phyloP scores from a whole-genome alignment of 2,888 invertebrate genomes.

The Lithophane leautieri region DNA sequence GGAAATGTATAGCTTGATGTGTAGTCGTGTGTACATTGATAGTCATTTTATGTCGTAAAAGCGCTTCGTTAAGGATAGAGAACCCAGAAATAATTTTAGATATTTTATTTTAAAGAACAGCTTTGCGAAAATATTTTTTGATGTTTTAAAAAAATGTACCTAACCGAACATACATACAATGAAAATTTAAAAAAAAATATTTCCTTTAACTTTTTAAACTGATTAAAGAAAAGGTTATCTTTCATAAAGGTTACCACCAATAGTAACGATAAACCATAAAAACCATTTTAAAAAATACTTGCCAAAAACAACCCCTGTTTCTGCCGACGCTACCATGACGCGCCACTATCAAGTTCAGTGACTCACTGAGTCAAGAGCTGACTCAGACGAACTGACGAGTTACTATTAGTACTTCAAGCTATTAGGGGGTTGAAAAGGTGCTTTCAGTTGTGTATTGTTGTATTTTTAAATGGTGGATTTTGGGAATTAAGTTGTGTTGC shows the following conservation, averaged over 20 bases:
- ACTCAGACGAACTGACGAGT: conserved; percentile 52
- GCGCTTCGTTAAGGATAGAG: not conserved
- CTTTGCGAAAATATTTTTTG: not conserved
- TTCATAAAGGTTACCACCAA: no score
- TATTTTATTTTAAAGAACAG: not conserved
- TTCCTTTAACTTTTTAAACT: not conserved
- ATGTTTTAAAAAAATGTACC: not conserved
- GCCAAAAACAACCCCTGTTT: not conserved
- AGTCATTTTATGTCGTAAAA: not conserved
- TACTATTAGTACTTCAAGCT: conserved; percentile 25
- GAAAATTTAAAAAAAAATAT: no score
- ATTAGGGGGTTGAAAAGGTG: conserved; percentile 21
- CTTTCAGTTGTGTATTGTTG: conserved; percentile 12
- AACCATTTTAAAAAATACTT: not conserved
- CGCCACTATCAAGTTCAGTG: conserved; percentile 64
- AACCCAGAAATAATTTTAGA: not conserved
- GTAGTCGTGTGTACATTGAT: no score
- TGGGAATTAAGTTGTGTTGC: not conserved
- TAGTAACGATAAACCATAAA: not conserved
- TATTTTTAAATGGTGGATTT: not conserved
- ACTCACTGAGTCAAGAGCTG: conserved; percentile 63
- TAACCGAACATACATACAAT: no score
- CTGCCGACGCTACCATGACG: conserved; percentile 57
- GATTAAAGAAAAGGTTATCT: not conserved
- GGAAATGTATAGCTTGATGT: no score